These are phyloP conservation scores for Harpalus rubripes DNA, from an alignment of 2,888 invertebrate species.

Conservation along the genomic window DNA sequence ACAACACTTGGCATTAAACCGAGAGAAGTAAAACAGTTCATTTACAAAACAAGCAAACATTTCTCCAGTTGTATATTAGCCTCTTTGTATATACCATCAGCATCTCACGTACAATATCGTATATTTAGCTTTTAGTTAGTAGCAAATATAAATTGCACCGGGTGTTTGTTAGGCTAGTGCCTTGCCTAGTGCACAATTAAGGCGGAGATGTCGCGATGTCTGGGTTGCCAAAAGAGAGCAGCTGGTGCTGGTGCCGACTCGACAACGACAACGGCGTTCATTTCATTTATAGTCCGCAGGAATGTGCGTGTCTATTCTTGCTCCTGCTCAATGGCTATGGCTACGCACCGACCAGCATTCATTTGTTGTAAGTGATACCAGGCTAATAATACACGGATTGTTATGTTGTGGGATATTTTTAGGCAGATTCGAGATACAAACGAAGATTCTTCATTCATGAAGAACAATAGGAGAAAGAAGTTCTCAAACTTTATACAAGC, in stretches of 20 bases:
- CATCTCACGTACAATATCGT: background rate
- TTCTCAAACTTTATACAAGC: background rate
- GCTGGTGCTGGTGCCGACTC: conserved; percentile 42
- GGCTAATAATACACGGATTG: conserved; percentile 40
- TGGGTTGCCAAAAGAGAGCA: conserved; percentile 55
- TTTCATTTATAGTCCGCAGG: conserved; percentile 63
- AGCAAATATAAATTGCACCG: background rate
- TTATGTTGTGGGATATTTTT: conserved; percentile 43
- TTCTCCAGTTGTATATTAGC: background rate
- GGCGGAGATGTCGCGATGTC: background rate
- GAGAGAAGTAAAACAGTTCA: background rate
- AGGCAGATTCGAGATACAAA: conserved; percentile 1
- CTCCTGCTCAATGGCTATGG: conserved; percentile 54
- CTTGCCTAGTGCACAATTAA: conserved; percentile 18
- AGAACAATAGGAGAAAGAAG: background rate
- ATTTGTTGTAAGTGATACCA: conserved; percentile 42
- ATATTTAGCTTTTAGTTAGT: conserved; percentile 7
- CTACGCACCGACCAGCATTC: conserved; percentile 26
- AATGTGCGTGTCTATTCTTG: conserved; percentile 62
- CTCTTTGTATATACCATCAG: background rate
- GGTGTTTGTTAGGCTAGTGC: background rate
- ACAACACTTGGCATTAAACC: background rate
- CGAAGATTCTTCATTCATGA: conserved; percentile 2
- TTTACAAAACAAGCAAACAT: background rate
- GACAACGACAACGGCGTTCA: conserved; percentile 29